phyloP scores from a whole-genome alignment of 2,797 vertebrate genomes.

The Taenioides sp. region DNA sequence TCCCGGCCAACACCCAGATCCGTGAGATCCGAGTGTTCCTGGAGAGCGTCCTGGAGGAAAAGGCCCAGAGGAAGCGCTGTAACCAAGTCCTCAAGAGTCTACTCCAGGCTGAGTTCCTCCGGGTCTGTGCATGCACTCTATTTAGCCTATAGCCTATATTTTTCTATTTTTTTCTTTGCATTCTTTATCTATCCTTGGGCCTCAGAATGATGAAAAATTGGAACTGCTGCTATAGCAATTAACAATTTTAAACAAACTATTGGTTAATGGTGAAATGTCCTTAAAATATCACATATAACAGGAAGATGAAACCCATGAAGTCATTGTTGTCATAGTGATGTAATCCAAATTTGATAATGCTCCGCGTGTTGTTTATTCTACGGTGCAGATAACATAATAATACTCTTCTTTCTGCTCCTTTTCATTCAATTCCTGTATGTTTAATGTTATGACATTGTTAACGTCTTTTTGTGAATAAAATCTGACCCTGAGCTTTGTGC shows the following conservation, averaged over 20 bases:
- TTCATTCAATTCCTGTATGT: no score
- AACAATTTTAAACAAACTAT: no score
- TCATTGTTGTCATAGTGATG: neutral
- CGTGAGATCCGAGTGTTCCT: conserved; percentile 94
- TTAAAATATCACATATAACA: no score
- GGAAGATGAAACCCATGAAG: neutral
- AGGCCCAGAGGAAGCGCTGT: conserved; percentile 91
- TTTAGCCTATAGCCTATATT: neutral
- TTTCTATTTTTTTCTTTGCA: neutral
- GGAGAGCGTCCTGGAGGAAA: conserved; percentile 96
- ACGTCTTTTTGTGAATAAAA: no score
- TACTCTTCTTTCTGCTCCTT: no score
- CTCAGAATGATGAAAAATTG: no score
- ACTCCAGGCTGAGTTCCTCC: conserved; percentile 92
- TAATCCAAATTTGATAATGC: neutral
- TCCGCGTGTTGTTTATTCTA: no score
- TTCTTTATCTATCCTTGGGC: neutral
- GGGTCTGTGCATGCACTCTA: conserved; percentile 74
- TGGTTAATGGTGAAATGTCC: no score
- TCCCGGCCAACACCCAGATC: conserved; percentile 96
- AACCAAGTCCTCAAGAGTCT: conserved; percentile 97
- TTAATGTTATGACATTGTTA: no score
- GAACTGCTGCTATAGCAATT: no score
- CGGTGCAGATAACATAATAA: no score
- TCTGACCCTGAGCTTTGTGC: neutral